These are phyloP conservation scores for Phylloscopus trochilus DNA, from an alignment of 2,113 vertebrate genomes.

Conservation along the genomic window DNA sequence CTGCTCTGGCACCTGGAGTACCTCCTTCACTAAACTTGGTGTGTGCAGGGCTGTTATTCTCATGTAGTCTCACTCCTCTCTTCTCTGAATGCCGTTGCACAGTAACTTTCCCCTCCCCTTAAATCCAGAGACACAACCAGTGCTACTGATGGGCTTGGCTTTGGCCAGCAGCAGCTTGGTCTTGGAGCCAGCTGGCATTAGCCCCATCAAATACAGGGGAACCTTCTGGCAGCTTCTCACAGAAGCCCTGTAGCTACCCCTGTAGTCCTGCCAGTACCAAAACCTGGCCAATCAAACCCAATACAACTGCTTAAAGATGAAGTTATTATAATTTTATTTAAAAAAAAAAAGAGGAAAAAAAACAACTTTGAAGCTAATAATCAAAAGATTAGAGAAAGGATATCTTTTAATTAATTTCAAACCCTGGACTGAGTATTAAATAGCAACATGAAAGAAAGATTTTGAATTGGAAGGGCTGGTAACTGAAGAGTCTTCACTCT, in stretches of 20 bases:
- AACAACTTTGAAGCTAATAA: slow-evolving; percentile 79
- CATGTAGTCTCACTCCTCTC: neutral
- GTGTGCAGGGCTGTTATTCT: neutral
- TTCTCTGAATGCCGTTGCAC: neutral
- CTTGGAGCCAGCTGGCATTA: neutral
- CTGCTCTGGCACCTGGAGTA: neutral
- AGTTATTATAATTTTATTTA: slow-evolving; percentile 65
- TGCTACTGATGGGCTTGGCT: accelerated
- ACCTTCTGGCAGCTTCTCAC: neutral
- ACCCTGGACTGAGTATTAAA: slow-evolving; percentile 72
- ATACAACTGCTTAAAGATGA: slow-evolving; percentile 59
- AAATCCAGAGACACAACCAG: neutral
- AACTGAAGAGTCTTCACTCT: slow-evolving; percentile 55
- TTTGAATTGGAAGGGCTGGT: slow-evolving; percentile 69
- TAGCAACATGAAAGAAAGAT: slow-evolving; percentile 76
- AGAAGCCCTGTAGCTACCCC: neutral
- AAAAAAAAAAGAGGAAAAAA: neutral
- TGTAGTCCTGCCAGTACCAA: neutral
- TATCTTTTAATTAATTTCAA: slow-evolving; percentile 85
- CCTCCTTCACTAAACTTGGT: neutral
- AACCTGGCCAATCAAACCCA: neutral
- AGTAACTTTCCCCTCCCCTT: neutral
- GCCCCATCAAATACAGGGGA: neutral
- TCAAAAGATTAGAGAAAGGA: slow-evolving; percentile 80
- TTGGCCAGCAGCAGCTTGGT: neutral